phyloP scores from a whole-genome alignment of 2,888 invertebrate genomes.

The Coelinius sp. region DNA sequence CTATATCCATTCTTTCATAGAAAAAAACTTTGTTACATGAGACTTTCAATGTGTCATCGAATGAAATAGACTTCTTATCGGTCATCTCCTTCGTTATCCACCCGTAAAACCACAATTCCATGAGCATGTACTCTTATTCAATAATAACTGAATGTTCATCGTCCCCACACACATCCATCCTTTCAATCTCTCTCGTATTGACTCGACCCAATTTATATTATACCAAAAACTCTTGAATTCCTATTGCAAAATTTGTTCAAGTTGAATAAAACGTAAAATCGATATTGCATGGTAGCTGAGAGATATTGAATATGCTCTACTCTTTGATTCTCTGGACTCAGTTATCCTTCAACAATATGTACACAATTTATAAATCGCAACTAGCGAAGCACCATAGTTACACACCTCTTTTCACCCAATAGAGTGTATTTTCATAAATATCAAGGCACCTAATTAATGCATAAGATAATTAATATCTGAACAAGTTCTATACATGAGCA shows the following conservation, averaged over 20 bases:
- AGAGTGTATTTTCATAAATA: neutral
- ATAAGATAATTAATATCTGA: neutral
- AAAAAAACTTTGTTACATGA: no score
- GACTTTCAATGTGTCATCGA: neutral
- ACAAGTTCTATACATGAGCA: neutral
- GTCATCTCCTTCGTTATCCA: neutral
- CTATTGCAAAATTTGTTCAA: neutral
- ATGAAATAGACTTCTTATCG: neutral
- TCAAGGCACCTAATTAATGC: constrained; percentile 2
- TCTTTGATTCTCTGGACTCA: neutral
- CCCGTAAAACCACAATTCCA: neutral
- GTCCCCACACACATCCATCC: neutral
- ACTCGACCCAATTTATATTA: neutral
- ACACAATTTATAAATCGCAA: neutral
- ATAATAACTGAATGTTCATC: neutral
- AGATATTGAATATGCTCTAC: neutral
- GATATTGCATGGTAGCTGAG: neutral
- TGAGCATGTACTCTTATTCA: neutral
- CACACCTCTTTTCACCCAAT: neutral
- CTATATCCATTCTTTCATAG: no score
- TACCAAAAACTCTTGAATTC: neutral
- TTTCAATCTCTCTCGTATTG: neutral
- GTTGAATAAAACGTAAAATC: neutral
- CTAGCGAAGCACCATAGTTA: neutral
- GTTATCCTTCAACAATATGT: neutral